Base-by-base conservation (phyloP, 1,140 invertebrate species). In the Cyclina sinensis region DNA sequence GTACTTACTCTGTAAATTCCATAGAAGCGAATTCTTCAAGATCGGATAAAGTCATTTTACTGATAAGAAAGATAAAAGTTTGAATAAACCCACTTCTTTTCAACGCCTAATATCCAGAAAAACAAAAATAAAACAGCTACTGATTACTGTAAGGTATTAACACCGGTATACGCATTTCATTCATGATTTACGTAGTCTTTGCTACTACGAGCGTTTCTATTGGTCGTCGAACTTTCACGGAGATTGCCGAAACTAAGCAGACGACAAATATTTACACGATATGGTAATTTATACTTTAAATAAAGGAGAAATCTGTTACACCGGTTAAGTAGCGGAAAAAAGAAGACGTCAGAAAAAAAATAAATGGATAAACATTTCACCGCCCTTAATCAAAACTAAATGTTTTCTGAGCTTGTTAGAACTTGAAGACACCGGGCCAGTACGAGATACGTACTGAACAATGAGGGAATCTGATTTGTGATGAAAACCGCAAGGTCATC, bases 201-300 rank as follows among this genome's bases (percentile, higher is more conserved):
- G 12, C 21, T 4, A 9, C 4, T 70, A 39, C 9, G 11, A 37
- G 65, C 21, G 32, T 70, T 70, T 32, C 35, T 35, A 70, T 70
- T 70, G 65, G 65, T 21, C 65, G 65, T 16, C 65, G 65, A 70
- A 12, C 16, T 37, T 11, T 37, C 35, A 35, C 65, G 65, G 32
- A 70, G 32, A 37, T 39, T 18, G 32, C 4, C 65, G 65, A 32
- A 70, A 70, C 35, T 70, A 70, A 70, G 35, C 65, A 70, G 65
- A 70, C 65, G 65, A 70, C 32, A 70, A 70, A 70, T 70, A 37
- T 70, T 70, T 35, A 70, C 65, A 37, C n/a, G 12, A 70, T 37
- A 70, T 65, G n/a, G 24, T 65, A 65, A 27, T 35, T 27, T 30
- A 65, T 30, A 12, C 30, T 16, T 9, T 37, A 27, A 27, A 37